A percentile compares a stretch with the other conserved stretches of the same genome.
Evolutionary conservation across 2,113 vertebrate species (phyloP).

Genomic region (Lutjanus erythropterus): DNA sequence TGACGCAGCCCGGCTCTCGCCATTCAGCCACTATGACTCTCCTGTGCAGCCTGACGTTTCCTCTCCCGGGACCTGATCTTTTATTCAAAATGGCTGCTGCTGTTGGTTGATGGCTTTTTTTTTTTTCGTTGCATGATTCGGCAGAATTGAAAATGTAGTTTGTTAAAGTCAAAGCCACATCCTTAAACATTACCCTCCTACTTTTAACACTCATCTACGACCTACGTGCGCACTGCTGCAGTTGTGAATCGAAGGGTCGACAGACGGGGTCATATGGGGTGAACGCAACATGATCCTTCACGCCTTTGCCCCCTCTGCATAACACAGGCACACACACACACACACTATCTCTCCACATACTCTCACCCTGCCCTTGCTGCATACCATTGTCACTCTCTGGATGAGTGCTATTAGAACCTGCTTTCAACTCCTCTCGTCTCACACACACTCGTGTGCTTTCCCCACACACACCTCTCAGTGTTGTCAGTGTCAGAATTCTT

Average conservation of each 20-base stretch:
- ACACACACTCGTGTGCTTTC: too few species aligned
- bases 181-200: not conserved
- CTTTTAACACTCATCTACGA: slow-evolving; percentile 4
- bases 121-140: slow-evolving; percentile 29
- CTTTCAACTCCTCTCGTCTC: slow-evolving; percentile 55
- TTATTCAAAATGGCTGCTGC: slow-evolving; percentile 71
- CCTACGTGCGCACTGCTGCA: not conserved
- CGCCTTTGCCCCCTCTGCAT: slow-evolving; percentile 36
- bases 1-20: slow-evolving; percentile 58
- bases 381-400: slow-evolving; percentile 63
- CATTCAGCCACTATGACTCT: slow-evolving; percentile 33
- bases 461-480: slow-evolving; percentile 35
- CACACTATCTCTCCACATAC: slow-evolving; percentile 18
- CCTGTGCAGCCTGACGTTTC: slow-evolving; percentile 46
- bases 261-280: slow-evolving; percentile 67
- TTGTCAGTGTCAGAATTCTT: slow-evolving; percentile 30
- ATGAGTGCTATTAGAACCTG: slow-evolving; percentile 58
- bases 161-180: slow-evolving; percentile 4
- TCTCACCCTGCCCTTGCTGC: slow-evolving; percentile 32
- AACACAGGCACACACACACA: slow-evolving; percentile 13
- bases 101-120: slow-evolving; percentile 8
- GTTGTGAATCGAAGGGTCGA: slow-evolving; percentile 40
- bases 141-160: not conserved
- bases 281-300: slow-evolving; percentile 70
- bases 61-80: slow-evolving; percentile 42